These are phyloP conservation scores for Luperina nickerlii DNA, from an alignment of 2,888 invertebrate genomes.

Conservation along the genomic window DNA sequence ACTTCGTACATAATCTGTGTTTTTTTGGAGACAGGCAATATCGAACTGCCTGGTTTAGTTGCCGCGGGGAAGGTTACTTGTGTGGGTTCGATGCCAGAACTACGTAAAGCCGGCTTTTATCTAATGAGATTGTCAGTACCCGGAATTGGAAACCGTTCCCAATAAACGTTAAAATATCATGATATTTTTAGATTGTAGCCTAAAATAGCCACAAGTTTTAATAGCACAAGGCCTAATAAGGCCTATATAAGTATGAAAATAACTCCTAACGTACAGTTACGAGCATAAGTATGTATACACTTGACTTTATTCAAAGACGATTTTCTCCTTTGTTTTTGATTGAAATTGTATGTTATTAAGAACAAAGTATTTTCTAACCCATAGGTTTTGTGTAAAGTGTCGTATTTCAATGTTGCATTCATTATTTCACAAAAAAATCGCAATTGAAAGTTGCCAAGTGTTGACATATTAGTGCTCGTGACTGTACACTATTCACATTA, in stretches of 20 bases:
- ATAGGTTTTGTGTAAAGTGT: too few relatives aligned
- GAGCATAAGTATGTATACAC: too few relatives aligned
- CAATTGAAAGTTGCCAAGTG: too few relatives aligned
- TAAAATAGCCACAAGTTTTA: background rate
- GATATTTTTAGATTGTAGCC: constrained; percentile 7
- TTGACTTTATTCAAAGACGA: too few relatives aligned
- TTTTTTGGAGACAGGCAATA: too few relatives aligned
- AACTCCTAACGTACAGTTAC: background rate
- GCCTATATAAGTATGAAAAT: background rate
- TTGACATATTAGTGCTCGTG: too few relatives aligned
- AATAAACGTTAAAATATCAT: background rate
- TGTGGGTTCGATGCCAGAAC: background rate
- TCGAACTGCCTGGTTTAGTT: background rate
- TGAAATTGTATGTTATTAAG: too few relatives aligned
- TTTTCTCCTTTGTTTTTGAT: too few relatives aligned
- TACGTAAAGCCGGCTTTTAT: background rate
- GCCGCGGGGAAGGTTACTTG: background rate
- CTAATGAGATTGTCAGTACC: background rate
- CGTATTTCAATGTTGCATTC: too few relatives aligned
- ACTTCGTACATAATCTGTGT: background rate
- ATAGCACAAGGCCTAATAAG: background rate
- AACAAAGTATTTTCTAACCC: too few relatives aligned
- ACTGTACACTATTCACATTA: constrained; percentile 8
- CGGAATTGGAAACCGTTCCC: background rate
- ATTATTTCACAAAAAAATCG: too few relatives aligned